phyloP scores from a whole-genome alignment of 2,797 vertebrate species.

The Silurus lanzhouensis region DNA sequence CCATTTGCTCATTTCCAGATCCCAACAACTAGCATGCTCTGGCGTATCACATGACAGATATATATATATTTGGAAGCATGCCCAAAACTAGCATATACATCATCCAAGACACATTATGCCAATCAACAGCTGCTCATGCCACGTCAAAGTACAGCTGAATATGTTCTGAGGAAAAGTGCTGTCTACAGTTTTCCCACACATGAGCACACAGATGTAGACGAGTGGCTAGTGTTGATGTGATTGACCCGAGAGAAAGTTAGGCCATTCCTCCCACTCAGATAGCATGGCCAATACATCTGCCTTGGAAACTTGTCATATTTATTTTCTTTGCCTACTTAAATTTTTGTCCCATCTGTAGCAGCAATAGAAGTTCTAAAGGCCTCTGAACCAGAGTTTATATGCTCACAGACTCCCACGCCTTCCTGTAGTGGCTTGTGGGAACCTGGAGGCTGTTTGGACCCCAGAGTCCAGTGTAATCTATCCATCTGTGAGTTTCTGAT shows the following conservation, averaged over 20 bases:
- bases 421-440: slow-evolving; percentile 18
- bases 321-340: neutral
- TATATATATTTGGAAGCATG: neutral
- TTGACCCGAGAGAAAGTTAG: neutral
- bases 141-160: neutral
- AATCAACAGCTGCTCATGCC: neutral
- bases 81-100: neutral
- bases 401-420: slow-evolving; percentile 16
- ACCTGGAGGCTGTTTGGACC: slow-evolving; percentile 29
- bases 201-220: neutral
- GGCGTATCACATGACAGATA: neutral
- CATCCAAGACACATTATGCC: neutral
- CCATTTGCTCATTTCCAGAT: neutral
- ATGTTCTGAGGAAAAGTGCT: neutral
- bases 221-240: neutral
- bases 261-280: too few relatives aligned
- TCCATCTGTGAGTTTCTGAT: slow-evolving; percentile 31
- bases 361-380: slow-evolving; percentile 13
- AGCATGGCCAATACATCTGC: neutral
- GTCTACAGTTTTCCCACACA: neutral
- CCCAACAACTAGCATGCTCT: neutral
- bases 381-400: neutral
- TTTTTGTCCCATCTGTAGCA: slow-evolving; percentile 13
- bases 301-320: neutral
- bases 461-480: slow-evolving; percentile 16